Evolutionary conservation across 2,888 invertebrate species (phyloP), one percentile per base, ranked within the genome.

Genomic region (Anagyrus pseudococci): DNA sequence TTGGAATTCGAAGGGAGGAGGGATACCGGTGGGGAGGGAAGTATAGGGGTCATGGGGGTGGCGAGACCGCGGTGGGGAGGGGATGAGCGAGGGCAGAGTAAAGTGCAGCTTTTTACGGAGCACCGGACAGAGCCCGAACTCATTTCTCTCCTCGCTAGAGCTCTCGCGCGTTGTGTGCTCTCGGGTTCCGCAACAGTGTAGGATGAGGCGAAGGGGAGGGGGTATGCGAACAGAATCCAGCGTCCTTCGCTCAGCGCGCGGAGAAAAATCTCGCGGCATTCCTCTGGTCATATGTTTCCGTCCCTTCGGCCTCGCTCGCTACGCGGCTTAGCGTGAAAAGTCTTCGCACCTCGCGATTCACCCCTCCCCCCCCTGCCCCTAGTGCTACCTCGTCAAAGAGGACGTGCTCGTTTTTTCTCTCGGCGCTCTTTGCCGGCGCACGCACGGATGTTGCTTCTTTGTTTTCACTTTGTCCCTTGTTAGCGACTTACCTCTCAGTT

Each of bases 91-190:
- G 48, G 20, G 33, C 17, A 44, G 52, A 47, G 62, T 62, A 62
- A 62, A 58, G 57, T 62, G 62, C 53, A 53, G 62, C 57, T 58
- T 62, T 62, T 58, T 55, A 43, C 50, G 20, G 46, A 53, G 58
- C 49, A n/a, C 52, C 58, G 66, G 55, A 46, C 58, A 59, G 59
- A n/a, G n/a, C 58, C 44, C 29, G 63, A 52, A 63, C 66, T 68
- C 68, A 68, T 68, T 68, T 69, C 66, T 69, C 64, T 64, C 65
- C 54, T 3, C 43, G 17, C n/a, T 15, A n/a, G n/a, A n/a, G n/a
- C n/a, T n/a, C n/a, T n/a, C n/a, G n/a, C n/a, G n/a, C n/a, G n/a
- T 50, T 49, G 63, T 17, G 17, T 33, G 50, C 44, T 55, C 29
- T 19, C 19, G 23, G 40, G 23, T 15, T 37, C 33, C 10, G 29